Conservation (phyloP, 2,888 invertebrate genomes). For the Habrosyne pyritoides region DNA sequence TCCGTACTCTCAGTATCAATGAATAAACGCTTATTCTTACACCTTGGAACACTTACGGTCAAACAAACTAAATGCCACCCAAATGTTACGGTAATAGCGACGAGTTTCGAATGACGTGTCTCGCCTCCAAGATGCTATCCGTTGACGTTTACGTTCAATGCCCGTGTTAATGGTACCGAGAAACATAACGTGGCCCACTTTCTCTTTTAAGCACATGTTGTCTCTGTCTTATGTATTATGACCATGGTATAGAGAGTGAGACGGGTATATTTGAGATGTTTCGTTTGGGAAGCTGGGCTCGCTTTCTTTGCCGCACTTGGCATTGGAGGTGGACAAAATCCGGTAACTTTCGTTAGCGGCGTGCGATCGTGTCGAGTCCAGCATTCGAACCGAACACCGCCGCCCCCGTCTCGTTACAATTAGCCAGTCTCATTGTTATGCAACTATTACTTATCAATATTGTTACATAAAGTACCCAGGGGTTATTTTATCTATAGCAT, state of each 20-base stretch:
- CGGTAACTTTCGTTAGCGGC: constrained; percentile 79
- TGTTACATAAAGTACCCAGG: constrained; percentile 51
- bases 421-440: constrained; percentile 63
- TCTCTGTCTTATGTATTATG: constrained; percentile 63
- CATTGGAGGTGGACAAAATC: constrained; percentile 78
- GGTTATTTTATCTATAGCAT: not conserved
- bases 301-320: constrained; percentile 83
- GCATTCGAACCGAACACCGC: constrained; percentile 40
- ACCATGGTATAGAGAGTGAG: constrained; percentile 58
- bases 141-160: constrained; percentile 79
- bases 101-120: constrained; percentile 35
- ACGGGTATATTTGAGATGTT: constrained; percentile 59
- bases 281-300: constrained; percentile 67
- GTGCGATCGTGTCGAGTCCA: constrained; percentile 59
- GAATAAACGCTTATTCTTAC: constrained; percentile 47
- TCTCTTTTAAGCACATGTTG: constrained; percentile 79
- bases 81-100: constrained; percentile 35
- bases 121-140: constrained; percentile 56
- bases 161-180: constrained; percentile 79
- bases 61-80: constrained; percentile 34
- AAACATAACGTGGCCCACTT: constrained; percentile 83
- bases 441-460: constrained; percentile 59
- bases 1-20: constrained; percentile 47
- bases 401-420: constrained; percentile 54
- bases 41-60: constrained; percentile 31